Base-by-base conservation (phyloP, 1,140 invertebrate genomes). In the Drosophila oshimai region DNA sequence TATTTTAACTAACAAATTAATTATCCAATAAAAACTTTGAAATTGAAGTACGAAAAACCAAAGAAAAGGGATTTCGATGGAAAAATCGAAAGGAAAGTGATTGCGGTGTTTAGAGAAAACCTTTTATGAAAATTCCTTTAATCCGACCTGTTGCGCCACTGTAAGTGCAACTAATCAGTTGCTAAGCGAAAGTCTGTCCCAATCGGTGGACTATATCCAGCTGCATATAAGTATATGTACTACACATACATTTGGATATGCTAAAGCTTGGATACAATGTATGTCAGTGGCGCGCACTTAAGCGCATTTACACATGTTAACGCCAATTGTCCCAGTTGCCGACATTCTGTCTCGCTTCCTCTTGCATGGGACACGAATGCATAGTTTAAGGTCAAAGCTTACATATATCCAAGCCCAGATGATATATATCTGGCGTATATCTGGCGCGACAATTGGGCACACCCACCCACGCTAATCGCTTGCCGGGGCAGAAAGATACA, bases 241-340 rank as follows among this genome's bases (percentile, higher is more conserved):
- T 13, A n/a, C 39, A 42, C 6, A 33, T 47, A 20, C 41, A 29
- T 29, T 34, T 34, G 36, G 51, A 37, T 31, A 10, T 57, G 4
- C 9, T 17, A 42, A 24, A 53, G 57, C 51, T 28, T 29, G 46
- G 20, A 20, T 20, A 17, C 65, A 41, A 81, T 76, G 41, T 84
- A 46, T 86, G 79, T 86, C 80, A 86, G 80, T 75, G 67, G 65
- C 57, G 64, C 81, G 73, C 81, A 86, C 75, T 86, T 86, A 78
- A 84, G 79, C 75, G 75, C 81, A 84, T 86, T 81, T 84, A 67
- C 80, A 86, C 60, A 84, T 84, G 80, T 86, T 84, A 68, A 87
- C 45, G 72, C 37, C 80, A 86, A 86, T 86, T 86, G 80, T 61
- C 15, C 36, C 36, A 78, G 54, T 68, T 55, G 41, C 41, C 42